Conservation (phyloP, 2,797 vertebrate genomes). For the Thaleichthys pacificus region DNA sequence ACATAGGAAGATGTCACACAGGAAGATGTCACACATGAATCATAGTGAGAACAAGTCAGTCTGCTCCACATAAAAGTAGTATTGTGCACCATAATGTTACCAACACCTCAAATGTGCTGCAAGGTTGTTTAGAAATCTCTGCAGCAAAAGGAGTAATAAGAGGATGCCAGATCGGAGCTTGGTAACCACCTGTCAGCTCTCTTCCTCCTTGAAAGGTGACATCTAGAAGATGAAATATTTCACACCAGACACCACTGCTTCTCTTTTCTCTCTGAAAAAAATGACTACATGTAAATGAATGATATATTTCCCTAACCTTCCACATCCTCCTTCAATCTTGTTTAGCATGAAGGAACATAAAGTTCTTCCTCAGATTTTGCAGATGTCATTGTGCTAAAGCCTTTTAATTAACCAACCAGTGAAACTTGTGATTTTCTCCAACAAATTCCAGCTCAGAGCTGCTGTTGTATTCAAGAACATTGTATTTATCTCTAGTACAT, state of each 20-base stretch:
- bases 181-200: slow-evolving; percentile 31
- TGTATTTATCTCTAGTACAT: slow-evolving; percentile 11
- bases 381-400: slow-evolving; percentile 22
- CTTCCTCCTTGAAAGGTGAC: slow-evolving; percentile 33
- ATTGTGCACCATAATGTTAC: slow-evolving; percentile 25
- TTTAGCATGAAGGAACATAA: slow-evolving; percentile 45
- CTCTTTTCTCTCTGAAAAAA: not conserved
- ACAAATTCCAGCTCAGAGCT: slow-evolving; percentile 34
- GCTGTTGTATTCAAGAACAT: slow-evolving; percentile 30
- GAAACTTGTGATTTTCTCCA: slow-evolving; percentile 16
- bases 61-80: no score
- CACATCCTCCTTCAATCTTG: slow-evolving; percentile 34
- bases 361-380: slow-evolving; percentile 29
- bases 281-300: slow-evolving; percentile 6
- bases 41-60: no score
- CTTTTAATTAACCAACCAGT: slow-evolving; percentile 21
- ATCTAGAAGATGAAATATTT: slow-evolving; percentile 53
- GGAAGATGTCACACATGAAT: slow-evolving; percentile 1
- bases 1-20: slow-evolving; percentile 6
- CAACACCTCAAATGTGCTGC: slow-evolving; percentile 25
- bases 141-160: slow-evolving; percentile 26
- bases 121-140: slow-evolving; percentile 14
- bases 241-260: slow-evolving; percentile 6
- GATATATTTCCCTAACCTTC: slow-evolving; percentile 42
- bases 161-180: slow-evolving; percentile 18